Base-by-base conservation (phyloP, 2,888 invertebrate species). In the Hecatera dysodea region DNA sequence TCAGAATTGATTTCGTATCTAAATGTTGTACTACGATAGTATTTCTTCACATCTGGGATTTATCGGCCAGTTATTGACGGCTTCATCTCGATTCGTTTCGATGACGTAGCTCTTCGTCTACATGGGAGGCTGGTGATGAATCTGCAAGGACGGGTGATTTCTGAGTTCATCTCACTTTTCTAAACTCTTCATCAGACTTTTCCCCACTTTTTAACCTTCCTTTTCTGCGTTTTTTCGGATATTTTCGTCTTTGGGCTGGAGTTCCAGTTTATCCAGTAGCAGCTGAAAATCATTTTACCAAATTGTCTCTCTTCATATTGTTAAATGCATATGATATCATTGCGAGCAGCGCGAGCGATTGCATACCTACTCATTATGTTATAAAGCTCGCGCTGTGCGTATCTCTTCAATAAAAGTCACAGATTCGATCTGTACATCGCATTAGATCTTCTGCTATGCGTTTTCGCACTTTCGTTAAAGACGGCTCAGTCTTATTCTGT, bases 1-100 rank as follows among this genome's bases (percentile, higher is more conserved):
- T 79, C 78, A 72, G 78, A 78, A 29, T 62, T 46, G 24, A 65
- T 72, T 50, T 70, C 46, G 59, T 75, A 50, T 52, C 39, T 29
- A 42, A 52, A 52, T 53, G 61, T 71, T 70, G 44, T 70, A 50
- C 36, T 29, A 55, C 1, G 17, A 33, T 39, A 52, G 22, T 46
- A 19, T 52, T 46, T 48, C 56, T 36, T 29, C 46, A 53, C 19
- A 19, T 63, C 19, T 33, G 46, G 39, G 50, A 27, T 44, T 50
- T 60, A 4, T 42, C 42, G 17, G n/a, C 33, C n/a, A 27, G 27
- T 44, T 50, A 55, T 59, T 17, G 17, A 52, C 39, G 46, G 36
- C 56, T 42, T 17, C 15, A 65, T 22, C n/a, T 65, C 52, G 39
- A 22, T 15, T 64, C 46, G 27, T 33, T 56, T 33, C 15, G 19